phyloP scores from a whole-genome alignment of 2,888 invertebrate genomes.

The Keiferia lycopersicella region DNA sequence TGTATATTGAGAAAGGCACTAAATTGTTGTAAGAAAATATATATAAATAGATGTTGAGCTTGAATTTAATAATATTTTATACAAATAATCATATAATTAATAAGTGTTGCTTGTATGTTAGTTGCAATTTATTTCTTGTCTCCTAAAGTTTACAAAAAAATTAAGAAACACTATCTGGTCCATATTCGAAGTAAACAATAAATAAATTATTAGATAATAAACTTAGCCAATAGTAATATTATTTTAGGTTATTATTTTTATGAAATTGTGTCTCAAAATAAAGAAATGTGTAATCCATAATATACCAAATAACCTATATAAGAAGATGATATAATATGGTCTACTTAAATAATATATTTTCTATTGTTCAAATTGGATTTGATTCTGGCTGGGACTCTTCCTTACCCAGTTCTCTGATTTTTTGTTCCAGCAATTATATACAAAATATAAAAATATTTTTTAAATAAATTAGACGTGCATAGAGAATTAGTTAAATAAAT shows the following conservation, averaged over 20 bases:
- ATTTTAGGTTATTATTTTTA: too few relatives aligned
- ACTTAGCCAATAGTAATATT: too few relatives aligned
- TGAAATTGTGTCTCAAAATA: constrained; percentile 13
- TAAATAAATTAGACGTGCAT: too few relatives aligned
- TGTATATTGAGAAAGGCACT: constrained; percentile 19
- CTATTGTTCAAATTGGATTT: too few relatives aligned
- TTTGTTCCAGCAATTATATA: too few relatives aligned
- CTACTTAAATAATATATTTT: too few relatives aligned
- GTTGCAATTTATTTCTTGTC: not conserved
- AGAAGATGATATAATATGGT: too few relatives aligned
- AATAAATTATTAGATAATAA: not conserved
- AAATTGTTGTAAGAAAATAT: constrained; percentile 19
- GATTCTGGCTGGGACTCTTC: too few relatives aligned
- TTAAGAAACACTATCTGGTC: not conserved
- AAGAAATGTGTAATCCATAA: not conserved
- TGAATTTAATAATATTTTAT: constrained; percentile 29
- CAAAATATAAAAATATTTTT: too few relatives aligned
- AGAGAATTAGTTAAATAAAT: too few relatives aligned
- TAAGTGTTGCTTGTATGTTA: not conserved
- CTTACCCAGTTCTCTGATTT: too few relatives aligned
- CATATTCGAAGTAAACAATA: not conserved
- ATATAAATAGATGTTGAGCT: constrained; percentile 43
- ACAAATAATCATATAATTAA: not conserved
- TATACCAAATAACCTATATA: too few relatives aligned
- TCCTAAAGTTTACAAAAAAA: not conserved